Evolutionary conservation across 1,140 invertebrate species (phyloP), one percentile per base, ranked within the genome.

Genomic region (Ceratitis capitata): DNA sequence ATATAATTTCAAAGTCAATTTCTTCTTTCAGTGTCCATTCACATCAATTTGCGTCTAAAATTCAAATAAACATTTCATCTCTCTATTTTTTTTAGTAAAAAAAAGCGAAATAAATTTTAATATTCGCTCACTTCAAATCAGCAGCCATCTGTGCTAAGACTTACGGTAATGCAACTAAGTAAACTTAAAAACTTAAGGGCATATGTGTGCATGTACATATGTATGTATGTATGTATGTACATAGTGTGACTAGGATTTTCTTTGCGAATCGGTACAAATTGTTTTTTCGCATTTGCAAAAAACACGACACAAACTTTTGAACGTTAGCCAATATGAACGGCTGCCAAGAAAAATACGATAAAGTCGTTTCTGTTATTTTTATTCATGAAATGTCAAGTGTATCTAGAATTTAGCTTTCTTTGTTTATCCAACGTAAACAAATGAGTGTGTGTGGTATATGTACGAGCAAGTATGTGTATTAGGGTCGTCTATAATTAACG

Each of bases 371-470:
- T 45, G 35, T 78, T 78, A 45, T 78, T 47, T 78, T 78, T 78
- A 45, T 78, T 78, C 39, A 32, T 45, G 35, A 78, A 78, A 78
- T 78, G 69, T 78, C 69, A 78, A 78, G 69, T 78, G 69, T 26
- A 78, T n/a, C n/a, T n/a, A n/a, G n/a, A 78, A 39, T 42, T 78
- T 19, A 78, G 69, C 69, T 78, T 78, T 78, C 42, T 78, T 78
- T 78, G 69, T 78, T 78, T 78, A 78, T 45, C 35, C 69, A 78
- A 7, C 32, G 39, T 23, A 9, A 19, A 29, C 7, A 78, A n/a
- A 45, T 78, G 45, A 1, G 2, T 78, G 19, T 78, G 32, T 23
- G 51, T 49, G 47, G n/a, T n/a, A n/a, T n/a, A n/a, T n/a, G n/a
- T n/a, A n/a, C n/a, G n/a, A n/a, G n/a, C n/a, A n/a, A n/a, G n/a